Conservation (phyloP, 2,888 invertebrate species). For the Idaea straminata region DNA sequence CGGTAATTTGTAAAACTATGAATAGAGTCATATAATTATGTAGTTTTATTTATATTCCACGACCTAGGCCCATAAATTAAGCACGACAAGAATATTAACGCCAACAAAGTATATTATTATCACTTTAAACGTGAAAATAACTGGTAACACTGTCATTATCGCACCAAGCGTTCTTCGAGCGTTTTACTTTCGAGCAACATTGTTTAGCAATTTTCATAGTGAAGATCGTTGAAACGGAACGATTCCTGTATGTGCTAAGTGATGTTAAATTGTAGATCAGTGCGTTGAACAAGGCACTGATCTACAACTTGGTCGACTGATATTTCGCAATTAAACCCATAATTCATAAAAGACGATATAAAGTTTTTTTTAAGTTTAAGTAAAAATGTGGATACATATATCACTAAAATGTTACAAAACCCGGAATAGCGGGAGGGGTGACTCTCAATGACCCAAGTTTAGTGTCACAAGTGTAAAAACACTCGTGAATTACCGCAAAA, state of each 20-base stretch:
- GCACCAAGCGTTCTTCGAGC: conserved; percentile 6
- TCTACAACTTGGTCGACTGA: neutral
- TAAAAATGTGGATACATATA: too few species aligned
- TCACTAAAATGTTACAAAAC: neutral
- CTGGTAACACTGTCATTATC: conserved; percentile 25
- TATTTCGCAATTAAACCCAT: neutral
- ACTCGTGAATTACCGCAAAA: neutral
- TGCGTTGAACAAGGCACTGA: neutral
- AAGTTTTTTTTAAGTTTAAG: too few species aligned
- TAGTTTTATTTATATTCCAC: neutral
- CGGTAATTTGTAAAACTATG: neutral
- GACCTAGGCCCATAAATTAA: conserved; percentile 17
- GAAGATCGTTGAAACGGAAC: neutral
- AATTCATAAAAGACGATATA: neutral
- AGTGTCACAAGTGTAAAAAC: neutral
- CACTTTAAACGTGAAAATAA: conserved; percentile 28
- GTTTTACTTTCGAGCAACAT: conserved; percentile 5
- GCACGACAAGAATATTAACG: conserved; percentile 24
- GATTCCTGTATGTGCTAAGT: conserved; percentile 5
- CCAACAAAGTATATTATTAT: conserved; percentile 23
- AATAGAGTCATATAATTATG: neutral
- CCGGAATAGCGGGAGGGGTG: neutral
- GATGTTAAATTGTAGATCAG: conserved; percentile 5
- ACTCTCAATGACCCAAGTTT: neutral
- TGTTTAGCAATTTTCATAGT: conserved; percentile 3